These are phyloP conservation scores for Drosophila antonietae DNA, from an alignment of 2,888 invertebrate species.

Conservation along the genomic window DNA sequence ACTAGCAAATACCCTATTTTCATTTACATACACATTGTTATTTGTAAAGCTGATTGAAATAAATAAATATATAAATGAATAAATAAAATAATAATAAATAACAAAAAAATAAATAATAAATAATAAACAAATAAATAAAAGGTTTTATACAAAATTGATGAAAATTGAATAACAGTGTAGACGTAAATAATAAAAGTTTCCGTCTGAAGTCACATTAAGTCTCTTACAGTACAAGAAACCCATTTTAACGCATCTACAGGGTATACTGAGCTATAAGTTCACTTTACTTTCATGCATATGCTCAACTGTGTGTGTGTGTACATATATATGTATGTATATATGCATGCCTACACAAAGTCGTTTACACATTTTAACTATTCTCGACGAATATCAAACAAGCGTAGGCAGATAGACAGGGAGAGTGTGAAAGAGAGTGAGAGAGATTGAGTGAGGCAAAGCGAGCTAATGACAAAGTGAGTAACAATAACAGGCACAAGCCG, in stretches of 20 bases:
- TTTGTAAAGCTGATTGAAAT: too few relatives aligned
- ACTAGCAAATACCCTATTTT: not conserved
- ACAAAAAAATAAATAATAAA: not conserved
- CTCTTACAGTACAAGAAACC: too few relatives aligned
- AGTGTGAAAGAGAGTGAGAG: not conserved
- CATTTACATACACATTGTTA: not conserved
- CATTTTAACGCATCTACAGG: not conserved
- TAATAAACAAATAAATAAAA: too few relatives aligned
- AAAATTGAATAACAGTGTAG: too few relatives aligned
- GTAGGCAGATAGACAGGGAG: not conserved
- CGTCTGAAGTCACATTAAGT: not conserved
- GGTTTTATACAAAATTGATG: too few relatives aligned
- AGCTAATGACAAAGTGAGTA: not conserved
- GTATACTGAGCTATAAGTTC: not conserved
- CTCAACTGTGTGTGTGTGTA: not conserved
- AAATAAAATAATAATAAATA: too few relatives aligned
- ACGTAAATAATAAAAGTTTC: too few relatives aligned
- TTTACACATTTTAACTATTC: not conserved
- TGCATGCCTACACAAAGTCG: not conserved
- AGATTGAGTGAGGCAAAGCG: not conserved
- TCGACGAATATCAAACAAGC: not conserved
- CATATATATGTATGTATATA: too few relatives aligned
- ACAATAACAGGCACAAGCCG: not conserved
- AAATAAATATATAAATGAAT: too few relatives aligned
- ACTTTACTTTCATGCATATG: not conserved